These are phyloP conservation scores for Orussus abietinus DNA, from an alignment of 1,140 invertebrate species.

Conservation along the genomic window DNA sequence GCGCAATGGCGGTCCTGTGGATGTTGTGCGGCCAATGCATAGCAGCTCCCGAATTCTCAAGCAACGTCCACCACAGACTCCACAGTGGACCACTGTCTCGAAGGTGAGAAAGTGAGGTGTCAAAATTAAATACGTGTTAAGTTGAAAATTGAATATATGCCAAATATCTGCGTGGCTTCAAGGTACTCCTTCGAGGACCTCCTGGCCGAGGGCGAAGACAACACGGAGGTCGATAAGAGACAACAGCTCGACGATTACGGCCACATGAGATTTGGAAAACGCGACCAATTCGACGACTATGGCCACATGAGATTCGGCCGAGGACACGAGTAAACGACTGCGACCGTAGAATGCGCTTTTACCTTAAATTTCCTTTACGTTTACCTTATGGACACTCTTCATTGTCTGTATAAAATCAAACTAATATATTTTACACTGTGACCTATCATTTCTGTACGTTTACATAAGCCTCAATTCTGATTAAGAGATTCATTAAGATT, in stretches of 20 bases:
- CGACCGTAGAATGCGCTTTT: too few relatives aligned
- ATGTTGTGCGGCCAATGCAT: constrained; percentile 21
- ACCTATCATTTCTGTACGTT: too few relatives aligned
- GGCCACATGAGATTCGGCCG: constrained; percentile 67
- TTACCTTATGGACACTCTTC: too few relatives aligned
- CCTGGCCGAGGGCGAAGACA: constrained; percentile 56
- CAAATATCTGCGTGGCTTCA: too few relatives aligned
- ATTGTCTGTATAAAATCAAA: too few relatives aligned
- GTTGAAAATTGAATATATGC: too few relatives aligned
- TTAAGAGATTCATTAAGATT: too few relatives aligned
- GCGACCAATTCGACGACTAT: constrained; percentile 64
- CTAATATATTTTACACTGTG: constrained; percentile 1
- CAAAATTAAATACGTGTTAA: too few relatives aligned
- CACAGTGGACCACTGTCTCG: constrained; percentile 17
- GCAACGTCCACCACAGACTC: constrained; percentile 19
- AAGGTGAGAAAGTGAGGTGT: too few relatives aligned
- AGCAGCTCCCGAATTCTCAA: constrained; percentile 16
- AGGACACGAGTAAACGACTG: constrained; percentile 15
- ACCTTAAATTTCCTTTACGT: too few relatives aligned
- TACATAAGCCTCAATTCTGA: too few relatives aligned
- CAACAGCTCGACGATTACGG: constrained; percentile 62
- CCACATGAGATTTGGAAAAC: constrained; percentile 59
- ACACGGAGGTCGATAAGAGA: constrained; percentile 54
- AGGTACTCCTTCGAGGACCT: constrained; percentile 38
- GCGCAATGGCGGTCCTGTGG: constrained; percentile 15